These are phyloP conservation scores for Drosophila tsacasi DNA, from an alignment of 1,140 invertebrate species.

Conservation along the genomic window DNA sequence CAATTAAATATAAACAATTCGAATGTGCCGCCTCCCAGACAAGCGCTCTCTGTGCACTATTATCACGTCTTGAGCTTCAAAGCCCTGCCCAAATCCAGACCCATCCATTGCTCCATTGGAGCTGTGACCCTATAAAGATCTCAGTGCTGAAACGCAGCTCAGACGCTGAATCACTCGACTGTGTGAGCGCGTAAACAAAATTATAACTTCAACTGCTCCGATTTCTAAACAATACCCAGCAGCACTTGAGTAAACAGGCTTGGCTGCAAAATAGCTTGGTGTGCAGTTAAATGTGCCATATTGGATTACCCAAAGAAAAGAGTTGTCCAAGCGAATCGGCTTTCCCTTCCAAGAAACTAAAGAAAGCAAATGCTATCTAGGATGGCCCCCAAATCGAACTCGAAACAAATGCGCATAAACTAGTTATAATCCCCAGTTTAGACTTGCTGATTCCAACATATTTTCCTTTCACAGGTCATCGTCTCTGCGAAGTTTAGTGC, in stretches of 20 bases:
- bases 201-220: conserved; percentile 6
- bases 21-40: background rate
- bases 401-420: background rate
- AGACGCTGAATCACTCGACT: conserved; percentile 22
- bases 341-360: conserved; percentile 26
- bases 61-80: conserved; percentile 40
- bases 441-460: no score
- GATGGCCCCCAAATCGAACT: background rate
- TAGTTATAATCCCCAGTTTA: no score
- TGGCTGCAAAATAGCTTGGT: conserved; percentile 16
- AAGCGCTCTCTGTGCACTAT: conserved; percentile 19
- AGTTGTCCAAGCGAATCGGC: conserved; percentile 29
- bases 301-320: conserved; percentile 18
- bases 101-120: conserved; percentile 31
- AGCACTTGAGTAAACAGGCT: conserved; percentile 22
- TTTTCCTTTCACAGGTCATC: conserved; percentile 34
- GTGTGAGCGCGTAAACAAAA: conserved; percentile 17
- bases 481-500: conserved; percentile 60
- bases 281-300: conserved; percentile 29
- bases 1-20: conserved; percentile 22
- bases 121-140: conserved; percentile 53
- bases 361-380: background rate
- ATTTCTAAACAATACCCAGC: conserved; percentile 30
- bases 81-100: conserved; percentile 28
- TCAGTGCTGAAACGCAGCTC: conserved; percentile 11